A percentile compares a stretch with the other conserved stretches of the same genome.
phyloP scores from a whole-genome alignment of 53 echinoderm and acorn worm species.

The Arbacia lixula region DNA sequence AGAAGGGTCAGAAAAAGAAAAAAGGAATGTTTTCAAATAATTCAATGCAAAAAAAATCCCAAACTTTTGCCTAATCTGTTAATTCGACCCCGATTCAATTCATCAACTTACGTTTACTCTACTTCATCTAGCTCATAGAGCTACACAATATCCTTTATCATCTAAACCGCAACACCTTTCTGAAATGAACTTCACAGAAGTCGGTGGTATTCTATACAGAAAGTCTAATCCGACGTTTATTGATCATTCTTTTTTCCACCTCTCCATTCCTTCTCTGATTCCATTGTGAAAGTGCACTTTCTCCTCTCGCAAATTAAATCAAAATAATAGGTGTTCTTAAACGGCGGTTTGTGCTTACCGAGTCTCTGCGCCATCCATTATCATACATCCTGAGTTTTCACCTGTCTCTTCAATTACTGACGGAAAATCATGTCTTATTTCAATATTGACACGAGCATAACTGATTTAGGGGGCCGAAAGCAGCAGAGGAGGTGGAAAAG shows the following conservation, averaged over 20 bases:
- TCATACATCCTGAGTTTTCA: constrained; percentile 39
- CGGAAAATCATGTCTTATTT: constrained; percentile 45
- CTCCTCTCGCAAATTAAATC: constrained; percentile 40
- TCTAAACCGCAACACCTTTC: no score
- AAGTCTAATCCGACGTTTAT: constrained; percentile 22
- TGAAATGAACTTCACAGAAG: no score
- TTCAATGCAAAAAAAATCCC: no score
- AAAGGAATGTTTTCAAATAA: no score
- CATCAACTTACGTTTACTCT: no score
- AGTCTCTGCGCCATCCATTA: constrained; percentile 9
- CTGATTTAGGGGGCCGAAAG: constrained; percentile 16
- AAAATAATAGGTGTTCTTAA: constrained; percentile 36
- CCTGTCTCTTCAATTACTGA: constrained; percentile 37
- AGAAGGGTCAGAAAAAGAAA: no score
- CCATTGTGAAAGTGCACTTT: constrained; percentile 36
- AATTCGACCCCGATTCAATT: no score
- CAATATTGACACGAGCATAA: constrained; percentile 58
- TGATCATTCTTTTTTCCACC: constrained; percentile 40
- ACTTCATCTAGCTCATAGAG: no score
- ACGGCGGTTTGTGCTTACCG: not conserved
- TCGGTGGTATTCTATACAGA: no score
- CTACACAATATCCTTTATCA: no score
- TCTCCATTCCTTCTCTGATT: no score
- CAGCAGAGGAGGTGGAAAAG: not conserved
- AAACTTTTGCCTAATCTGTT: no score